Evolutionary conservation across 2,113 vertebrate species (phyloP).

Genomic region (Craseonycteris thonglongyai): DNA sequence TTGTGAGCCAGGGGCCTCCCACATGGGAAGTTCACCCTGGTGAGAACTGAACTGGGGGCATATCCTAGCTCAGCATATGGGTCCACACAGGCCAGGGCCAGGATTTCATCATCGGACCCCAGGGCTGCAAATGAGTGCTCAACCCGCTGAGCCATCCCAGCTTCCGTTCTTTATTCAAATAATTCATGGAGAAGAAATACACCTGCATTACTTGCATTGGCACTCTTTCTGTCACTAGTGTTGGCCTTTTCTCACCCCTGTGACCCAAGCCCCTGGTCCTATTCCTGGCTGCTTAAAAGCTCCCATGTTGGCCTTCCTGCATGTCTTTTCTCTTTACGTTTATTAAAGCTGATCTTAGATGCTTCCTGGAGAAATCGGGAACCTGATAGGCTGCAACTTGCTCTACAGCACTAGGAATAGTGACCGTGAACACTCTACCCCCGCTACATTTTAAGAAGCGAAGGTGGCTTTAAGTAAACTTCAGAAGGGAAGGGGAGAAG

Average conservation of each 20-base stretch:
- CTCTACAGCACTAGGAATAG: rapidly evolving
- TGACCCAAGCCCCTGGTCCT: neutral
- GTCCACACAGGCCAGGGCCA: no score
- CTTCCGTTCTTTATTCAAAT: no score
- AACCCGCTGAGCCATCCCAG: no score
- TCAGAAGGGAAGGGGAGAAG: no score
- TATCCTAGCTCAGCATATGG: no score
- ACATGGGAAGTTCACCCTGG: no score
- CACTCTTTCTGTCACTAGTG: neutral
- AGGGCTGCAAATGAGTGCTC: no score
- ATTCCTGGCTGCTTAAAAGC: neutral
- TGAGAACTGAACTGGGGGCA: no score
- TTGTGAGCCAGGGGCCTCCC: no score
- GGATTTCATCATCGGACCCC: no score
- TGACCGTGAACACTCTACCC: neutral
- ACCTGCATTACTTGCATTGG: neutral
- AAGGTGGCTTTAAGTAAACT: neutral
- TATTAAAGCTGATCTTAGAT: neutral
- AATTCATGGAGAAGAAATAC: neutral
- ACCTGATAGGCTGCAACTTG: rapidly evolving
- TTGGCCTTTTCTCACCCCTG: neutral
- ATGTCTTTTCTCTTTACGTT: neutral
- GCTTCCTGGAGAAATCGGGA: neutral
- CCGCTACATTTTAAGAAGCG: neutral
- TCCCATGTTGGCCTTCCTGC: neutral